Evolutionary conservation across 2,797 vertebrate genomes (phyloP), one percentile per base, ranked within the genome.

Genomic region (Notamacropus eugenii): DNA sequence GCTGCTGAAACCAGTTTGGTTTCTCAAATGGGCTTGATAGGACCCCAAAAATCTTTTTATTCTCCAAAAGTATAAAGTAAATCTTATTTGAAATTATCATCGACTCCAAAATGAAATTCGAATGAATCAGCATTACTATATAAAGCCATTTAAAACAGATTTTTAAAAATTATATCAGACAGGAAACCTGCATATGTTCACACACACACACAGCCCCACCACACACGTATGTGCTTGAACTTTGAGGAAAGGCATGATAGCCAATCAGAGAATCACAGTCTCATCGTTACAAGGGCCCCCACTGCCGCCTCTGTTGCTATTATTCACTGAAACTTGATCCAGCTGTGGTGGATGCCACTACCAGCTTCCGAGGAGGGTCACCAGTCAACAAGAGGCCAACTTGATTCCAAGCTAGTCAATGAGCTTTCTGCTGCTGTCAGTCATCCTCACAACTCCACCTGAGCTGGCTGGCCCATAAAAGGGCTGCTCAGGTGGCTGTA

Each of bases 41-140:
- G 55, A 14, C 40, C 95, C 67, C 40, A 24, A 40, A 40, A 40
- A 74, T 95, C 54, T 22, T 94, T 46, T 95, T 34, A 55, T 90
- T 24, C 14, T 54, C 29, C 54, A 90, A 95, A 19, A 93, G 6
- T 93, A 95, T 54, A 96, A 92, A 93, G 46, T 93, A 93, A 96
- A 96, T 87, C 19, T 11, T n/a, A 92, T 93, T 95, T 40, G 6
- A 95, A 90, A 92, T 4, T 50, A 14, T 90, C 82, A 55, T 55
- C 14, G 95, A 95, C 46, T 82, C 54, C 12, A 91, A 93, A 67
- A n/a, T 62, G 29, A 93, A 40, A 93, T 92, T 67, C 87, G 94
- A 96, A 90, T 91, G n/a, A 54, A 29, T 54, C 19, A 55, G 29
- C 92, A 95, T 93, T 92, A 54, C 46, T 28, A 95, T n/a, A n/a